phyloP scores from a whole-genome alignment of 2,888 invertebrate species.

The Apotomis turbidana region DNA sequence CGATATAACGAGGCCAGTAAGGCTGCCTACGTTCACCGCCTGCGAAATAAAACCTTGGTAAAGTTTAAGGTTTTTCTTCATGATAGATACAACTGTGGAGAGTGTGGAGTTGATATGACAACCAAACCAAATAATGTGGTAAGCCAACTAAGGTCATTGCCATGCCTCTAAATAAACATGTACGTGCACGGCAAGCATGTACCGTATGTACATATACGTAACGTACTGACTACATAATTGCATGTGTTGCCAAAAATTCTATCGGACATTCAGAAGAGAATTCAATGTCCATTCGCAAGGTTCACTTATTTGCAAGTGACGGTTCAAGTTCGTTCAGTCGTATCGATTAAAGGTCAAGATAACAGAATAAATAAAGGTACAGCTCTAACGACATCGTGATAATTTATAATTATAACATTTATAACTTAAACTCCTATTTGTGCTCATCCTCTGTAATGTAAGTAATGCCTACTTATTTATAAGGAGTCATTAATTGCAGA shows the following conservation, averaged over 20 bases:
- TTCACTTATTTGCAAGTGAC: background rate
- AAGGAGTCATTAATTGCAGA: too few relatives aligned
- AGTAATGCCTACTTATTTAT: too few relatives aligned
- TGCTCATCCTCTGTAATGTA: too few relatives aligned
- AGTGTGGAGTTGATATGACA: background rate
- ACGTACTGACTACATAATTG: background rate
- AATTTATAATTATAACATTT: background rate
- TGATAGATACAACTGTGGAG: background rate
- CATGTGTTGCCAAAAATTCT: background rate
- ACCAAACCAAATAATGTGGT: background rate
- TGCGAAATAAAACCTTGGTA: conserved; percentile 11
- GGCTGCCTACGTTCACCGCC: conserved; percentile 6
- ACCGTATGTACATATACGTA: background rate
- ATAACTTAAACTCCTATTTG: too few relatives aligned
- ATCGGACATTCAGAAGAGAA: background rate
- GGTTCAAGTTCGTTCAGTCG: conserved; percentile 17
- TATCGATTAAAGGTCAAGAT: conserved; percentile 20
- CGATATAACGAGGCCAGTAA: conserved; percentile 5
- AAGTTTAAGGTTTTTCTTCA: conserved; percentile 1
- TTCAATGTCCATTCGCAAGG: conserved; percentile 5
- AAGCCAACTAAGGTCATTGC: background rate
- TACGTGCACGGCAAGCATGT: too few relatives aligned
- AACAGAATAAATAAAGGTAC: background rate
- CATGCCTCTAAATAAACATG: background rate
- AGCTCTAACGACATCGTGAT: background rate